Evolutionary conservation across 2,113 vertebrate species (phyloP), one percentile per base, ranked within the genome.

Genomic region (Tachycineta bicolor): DNA sequence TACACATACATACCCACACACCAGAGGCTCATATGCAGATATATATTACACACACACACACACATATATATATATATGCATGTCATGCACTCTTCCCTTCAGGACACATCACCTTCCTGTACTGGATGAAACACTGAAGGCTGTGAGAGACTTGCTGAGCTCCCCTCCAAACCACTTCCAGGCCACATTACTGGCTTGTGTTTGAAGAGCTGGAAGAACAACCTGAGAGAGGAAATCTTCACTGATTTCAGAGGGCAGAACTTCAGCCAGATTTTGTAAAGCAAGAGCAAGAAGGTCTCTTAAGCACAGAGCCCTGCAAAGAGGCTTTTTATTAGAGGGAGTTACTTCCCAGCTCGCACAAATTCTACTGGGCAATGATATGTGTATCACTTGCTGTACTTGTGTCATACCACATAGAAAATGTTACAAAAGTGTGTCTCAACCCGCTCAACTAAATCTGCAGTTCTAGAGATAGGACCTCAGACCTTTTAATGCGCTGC

Each of bases 151-250:
- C 31, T 37, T 22, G 71, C 34, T 21, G 53, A 80, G 37, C 31
- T 50, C 81, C 31, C n/a, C n/a, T 3, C 33, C 37, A 71, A 12
- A 33, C 31, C 23, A 7, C 47, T 70, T 76, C 86, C 50, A 11
- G 1, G 25, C 37, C 49, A 44, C 2, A 0, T 31, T 18, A 39
- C 22, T 20, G 26, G 11, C 41, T 64, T 69, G 43, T 7, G 10
- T 34, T 29, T 67, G 47, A 69, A 81, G 50, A 82, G 41, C 28
- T 60, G 52, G 26, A 73, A 87, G 28, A 65, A 47, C 14, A 60
- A 17, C 47, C 44, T 3, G 0, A 37, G 44, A 58, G 41, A 31
- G 12, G 21, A 89, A 67, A 58, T 28, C 22, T 58, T 50, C 31
- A 4, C n/a, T n/a, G 34, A 44, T 21, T 60, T 65, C 25, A n/a